These are phyloP conservation scores for Acanthacorydalis orientalis DNA, from an alignment of 2,888 invertebrate species.

Conservation along the genomic window DNA sequence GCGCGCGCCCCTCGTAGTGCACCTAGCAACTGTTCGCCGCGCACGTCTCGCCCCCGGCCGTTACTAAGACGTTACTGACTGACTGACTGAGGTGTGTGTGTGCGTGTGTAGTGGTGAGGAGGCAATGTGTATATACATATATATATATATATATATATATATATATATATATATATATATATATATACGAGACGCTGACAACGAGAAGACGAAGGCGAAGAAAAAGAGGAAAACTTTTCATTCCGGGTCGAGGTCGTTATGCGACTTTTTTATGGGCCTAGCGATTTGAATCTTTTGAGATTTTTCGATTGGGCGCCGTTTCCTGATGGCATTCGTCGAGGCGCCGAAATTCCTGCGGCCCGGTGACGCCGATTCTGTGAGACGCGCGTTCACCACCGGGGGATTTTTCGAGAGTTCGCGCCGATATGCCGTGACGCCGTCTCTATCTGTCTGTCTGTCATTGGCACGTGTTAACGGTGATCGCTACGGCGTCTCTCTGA, in stretches of 20 bases:
- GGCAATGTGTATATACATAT: too few relatives aligned
- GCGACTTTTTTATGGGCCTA: slow-evolving; percentile 16
- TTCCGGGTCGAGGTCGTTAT: slow-evolving; percentile 13
- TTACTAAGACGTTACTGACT: too few relatives aligned
- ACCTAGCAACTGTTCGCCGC: too few relatives aligned
- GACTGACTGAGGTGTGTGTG: too few relatives aligned
- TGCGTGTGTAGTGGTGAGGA: too few relatives aligned
- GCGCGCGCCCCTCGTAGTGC: too few relatives aligned
- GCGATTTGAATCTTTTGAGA: slow-evolving; percentile 19
- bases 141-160: too few relatives aligned
- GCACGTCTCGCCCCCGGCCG: too few relatives aligned
- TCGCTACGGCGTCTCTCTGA: background rate
- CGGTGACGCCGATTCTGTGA: background rate
- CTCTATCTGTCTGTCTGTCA: background rate
- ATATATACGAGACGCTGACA: too few relatives aligned
- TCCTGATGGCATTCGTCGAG: slow-evolving; percentile 12
- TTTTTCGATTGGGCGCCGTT: slow-evolving; percentile 19
- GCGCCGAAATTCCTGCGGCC: slow-evolving; percentile 14
- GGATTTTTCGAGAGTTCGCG: slow-evolving; percentile 12
- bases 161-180: too few relatives aligned
- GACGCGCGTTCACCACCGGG: slow-evolving; percentile 13
- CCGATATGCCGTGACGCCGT: slow-evolving; percentile 6
- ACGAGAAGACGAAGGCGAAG: too few relatives aligned
- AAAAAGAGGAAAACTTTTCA: background rate
- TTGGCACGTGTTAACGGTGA: too few relatives aligned